Conservation (phyloP, 2,888 invertebrate species). For the Eubasilissa splendida region DNA sequence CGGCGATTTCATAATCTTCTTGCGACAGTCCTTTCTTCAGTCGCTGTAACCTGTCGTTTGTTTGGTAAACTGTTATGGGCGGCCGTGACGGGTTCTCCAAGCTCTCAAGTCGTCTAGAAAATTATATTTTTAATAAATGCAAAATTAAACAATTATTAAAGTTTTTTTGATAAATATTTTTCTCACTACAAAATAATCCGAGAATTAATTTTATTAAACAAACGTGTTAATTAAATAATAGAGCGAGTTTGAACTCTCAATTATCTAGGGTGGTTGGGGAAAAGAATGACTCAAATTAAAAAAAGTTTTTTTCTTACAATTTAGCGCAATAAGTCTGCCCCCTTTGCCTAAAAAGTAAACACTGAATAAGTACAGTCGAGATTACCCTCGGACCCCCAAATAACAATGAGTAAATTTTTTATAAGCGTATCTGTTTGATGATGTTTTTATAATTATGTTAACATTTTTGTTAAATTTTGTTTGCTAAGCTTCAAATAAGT, state of each 20-base stretch:
- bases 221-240: background rate
- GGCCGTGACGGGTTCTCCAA: constrained; percentile 72
- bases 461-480: too few relatives aligned
- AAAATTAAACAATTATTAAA: background rate
- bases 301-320: background rate
- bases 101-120: constrained; percentile 68
- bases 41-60: constrained; percentile 63
- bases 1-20: constrained; percentile 76
- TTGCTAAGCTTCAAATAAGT: too few relatives aligned
- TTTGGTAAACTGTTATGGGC: constrained; percentile 72
- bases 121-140: constrained; percentile 41
- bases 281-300: background rate
- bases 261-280: background rate
- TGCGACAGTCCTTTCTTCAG: constrained; percentile 67
- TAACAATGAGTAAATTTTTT: too few relatives aligned
- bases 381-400: too few relatives aligned
- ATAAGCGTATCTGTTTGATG: too few relatives aligned
- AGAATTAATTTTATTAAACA: background rate
- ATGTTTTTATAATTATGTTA: too few relatives aligned
- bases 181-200: background rate
- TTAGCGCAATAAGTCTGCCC: too few relatives aligned
- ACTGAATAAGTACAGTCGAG: too few relatives aligned
- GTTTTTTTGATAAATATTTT: background rate
- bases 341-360: too few relatives aligned
- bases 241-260: background rate